These are phyloP conservation scores for Leucopsar rothschildi DNA, from an alignment of 2,113 vertebrate species.

Conservation along the genomic window DNA sequence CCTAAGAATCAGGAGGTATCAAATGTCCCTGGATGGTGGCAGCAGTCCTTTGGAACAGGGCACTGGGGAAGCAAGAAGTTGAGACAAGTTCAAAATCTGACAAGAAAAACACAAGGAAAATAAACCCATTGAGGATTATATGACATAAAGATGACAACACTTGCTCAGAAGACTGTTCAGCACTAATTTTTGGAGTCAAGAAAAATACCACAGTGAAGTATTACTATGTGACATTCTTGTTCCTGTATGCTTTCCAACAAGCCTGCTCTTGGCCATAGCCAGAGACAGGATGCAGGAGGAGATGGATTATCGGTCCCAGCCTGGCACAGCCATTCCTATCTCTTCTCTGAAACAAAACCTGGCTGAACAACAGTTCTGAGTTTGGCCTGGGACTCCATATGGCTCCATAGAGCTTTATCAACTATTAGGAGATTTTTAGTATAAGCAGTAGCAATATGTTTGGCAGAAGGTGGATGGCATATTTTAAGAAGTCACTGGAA, in stretches of 20 bases:
- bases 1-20: not conserved
- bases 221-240: not conserved
- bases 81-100: not conserved
- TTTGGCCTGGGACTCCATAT: rapidly evolving
- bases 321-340: not conserved
- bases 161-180: not conserved
- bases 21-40: not conserved
- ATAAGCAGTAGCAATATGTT: not conserved
- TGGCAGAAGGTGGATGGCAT: not conserved
- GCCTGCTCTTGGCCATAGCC: not conserved
- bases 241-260: not conserved
- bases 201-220: not conserved
- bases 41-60: not conserved
- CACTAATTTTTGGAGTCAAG: not conserved
- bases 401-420: not conserved
- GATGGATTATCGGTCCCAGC: not conserved
- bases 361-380: not conserved
- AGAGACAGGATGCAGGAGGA: not conserved
- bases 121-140: not conserved
- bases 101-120: not conserved
- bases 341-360: not conserved
- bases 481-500: not conserved
- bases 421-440: not conserved
- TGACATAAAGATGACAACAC: not conserved
- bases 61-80: not conserved